Percentiles rank a stretch among this genome's conserved stretches.
These are phyloP conservation scores for Yponomeuta cagnagella DNA, from an alignment of 2,888 invertebrate genomes.

Conservation along the genomic window DNA sequence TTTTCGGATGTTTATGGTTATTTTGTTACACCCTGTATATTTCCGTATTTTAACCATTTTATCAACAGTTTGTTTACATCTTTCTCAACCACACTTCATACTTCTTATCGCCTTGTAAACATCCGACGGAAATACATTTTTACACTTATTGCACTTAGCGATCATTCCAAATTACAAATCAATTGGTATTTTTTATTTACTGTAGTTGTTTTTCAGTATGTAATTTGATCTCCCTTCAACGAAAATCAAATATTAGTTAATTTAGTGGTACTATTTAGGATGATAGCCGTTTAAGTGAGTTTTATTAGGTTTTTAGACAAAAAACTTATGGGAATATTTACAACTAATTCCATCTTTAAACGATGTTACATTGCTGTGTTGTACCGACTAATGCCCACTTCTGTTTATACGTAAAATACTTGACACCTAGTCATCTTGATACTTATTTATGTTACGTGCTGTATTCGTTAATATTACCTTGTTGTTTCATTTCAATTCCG, in stretches of 20 bases:
- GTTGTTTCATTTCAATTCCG: not conserved
- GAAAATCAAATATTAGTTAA: not conserved
- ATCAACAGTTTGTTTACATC: no score
- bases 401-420: not conserved
- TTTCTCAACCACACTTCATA: no score
- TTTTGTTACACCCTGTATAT: no score
- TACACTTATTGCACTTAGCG: not conserved
- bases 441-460: not conserved
- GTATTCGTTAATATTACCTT: not conserved
- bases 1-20: no score
- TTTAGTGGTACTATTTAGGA: not conserved
- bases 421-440: constrained; percentile 18
- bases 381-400: not conserved
- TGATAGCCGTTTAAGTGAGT: not conserved
- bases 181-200: not conserved
- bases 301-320: not conserved
- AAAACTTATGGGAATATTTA: no score
- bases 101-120: no score
- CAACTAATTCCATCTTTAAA: no score
- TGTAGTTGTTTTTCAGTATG: not conserved
- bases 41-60: no score
- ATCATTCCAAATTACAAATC: not conserved
- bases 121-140: not conserved
- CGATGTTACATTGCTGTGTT: not conserved
- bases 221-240: not conserved